phyloP scores from a whole-genome alignment of 1,140 invertebrate genomes.

The Pseudomyrmex cubaensis region DNA sequence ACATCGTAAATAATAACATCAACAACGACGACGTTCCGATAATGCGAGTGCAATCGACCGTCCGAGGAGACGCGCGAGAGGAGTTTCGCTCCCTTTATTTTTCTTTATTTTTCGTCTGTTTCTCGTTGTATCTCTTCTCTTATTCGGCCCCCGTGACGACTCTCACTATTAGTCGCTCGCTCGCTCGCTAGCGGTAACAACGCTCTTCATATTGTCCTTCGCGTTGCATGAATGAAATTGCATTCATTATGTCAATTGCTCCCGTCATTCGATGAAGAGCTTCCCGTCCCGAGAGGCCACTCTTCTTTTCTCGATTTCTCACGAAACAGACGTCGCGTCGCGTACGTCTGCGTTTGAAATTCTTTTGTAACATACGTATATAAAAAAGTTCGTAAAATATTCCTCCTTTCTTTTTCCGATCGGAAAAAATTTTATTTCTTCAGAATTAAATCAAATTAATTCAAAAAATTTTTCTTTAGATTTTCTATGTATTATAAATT shows the following conservation, averaged over 20 bases:
- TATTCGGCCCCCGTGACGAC: background rate
- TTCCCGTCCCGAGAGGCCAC: slow-evolving; percentile 57
- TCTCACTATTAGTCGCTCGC: slow-evolving; percentile 64
- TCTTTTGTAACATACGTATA: background rate
- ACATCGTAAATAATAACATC: slow-evolving; percentile 75
- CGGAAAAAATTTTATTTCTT: background rate
- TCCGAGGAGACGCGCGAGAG: background rate
- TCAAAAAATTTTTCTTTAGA: too few species aligned
- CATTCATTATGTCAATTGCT: slow-evolving; percentile 75
- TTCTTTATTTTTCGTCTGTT: background rate
- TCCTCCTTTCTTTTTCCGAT: background rate
- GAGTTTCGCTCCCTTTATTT: background rate
- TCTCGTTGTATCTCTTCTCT: slow-evolving; percentile 17
- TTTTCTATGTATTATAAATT: background rate
- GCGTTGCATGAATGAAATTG: slow-evolving; percentile 72
- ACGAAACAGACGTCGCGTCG: background rate
- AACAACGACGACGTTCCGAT: slow-evolving; percentile 70
- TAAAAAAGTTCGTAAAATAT: too few species aligned
- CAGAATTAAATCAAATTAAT: background rate
- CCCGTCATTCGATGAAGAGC: slow-evolving; percentile 67
- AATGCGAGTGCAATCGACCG: slow-evolving; percentile 70
- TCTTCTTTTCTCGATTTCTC: slow-evolving; percentile 59
- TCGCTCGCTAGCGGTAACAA: slow-evolving; percentile 59
- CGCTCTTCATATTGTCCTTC: slow-evolving; percentile 59
- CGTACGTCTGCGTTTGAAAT: background rate